These are phyloP conservation scores for Anarsia innoxiella DNA, from an alignment of 2,888 invertebrate species.

Conservation along the genomic window DNA sequence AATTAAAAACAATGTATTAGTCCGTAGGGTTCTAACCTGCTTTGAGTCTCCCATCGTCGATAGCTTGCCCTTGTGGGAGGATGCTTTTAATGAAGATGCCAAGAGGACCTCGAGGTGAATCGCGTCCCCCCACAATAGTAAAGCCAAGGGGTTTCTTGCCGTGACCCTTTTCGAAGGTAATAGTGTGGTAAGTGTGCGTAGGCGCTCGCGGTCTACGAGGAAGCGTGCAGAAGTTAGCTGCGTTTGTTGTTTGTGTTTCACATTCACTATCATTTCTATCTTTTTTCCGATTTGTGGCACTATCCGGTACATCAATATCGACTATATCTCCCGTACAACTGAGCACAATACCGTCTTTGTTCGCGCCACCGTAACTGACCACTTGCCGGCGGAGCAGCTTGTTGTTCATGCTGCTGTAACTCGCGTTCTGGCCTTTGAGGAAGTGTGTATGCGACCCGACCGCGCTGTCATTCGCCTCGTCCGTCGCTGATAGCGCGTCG, in stretches of 20 bases:
- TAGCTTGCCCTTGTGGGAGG: constrained; percentile 86
- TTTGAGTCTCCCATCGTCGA: constrained; percentile 86
- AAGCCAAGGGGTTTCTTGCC: constrained; percentile 92
- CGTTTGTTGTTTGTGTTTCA: constrained; percentile 57
- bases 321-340: constrained; percentile 58
- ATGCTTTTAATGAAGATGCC: constrained; percentile 92
- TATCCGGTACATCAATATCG: constrained; percentile 58
- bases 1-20: too few species aligned
- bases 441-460: constrained; percentile 71
- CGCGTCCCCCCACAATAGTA: constrained; percentile 90
- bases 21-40: constrained; percentile 83
- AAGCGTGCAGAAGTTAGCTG: constrained; percentile 82
- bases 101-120: constrained; percentile 88
- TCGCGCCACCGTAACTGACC: constrained; percentile 70
- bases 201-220: constrained; percentile 82
- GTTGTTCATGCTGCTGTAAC: constrained; percentile 77
- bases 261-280: constrained; percentile 52
- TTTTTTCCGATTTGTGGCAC: constrained; percentile 40
- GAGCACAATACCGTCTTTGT: constrained; percentile 57
- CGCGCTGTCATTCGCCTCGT: constrained; percentile 54
- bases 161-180: constrained; percentile 85
- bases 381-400: constrained; percentile 74
- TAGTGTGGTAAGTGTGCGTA: constrained; percentile 81
- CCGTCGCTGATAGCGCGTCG: constrained; percentile 60
- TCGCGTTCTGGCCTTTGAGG: constrained; percentile 77